These are phyloP conservation scores for Schizotus pectinicornis DNA, from an alignment of 2,888 invertebrate genomes.

Conservation along the genomic window DNA sequence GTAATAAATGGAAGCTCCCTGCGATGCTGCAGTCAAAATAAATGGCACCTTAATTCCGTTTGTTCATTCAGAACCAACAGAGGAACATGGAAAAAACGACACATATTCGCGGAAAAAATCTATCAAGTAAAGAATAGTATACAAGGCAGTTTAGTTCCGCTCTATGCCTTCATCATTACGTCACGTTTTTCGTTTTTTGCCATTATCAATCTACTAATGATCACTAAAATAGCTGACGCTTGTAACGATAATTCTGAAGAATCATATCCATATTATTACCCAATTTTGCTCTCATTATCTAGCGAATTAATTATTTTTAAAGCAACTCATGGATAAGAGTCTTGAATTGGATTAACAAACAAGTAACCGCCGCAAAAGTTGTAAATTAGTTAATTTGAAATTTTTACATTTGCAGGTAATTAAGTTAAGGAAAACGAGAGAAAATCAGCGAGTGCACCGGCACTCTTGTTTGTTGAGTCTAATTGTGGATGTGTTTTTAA, in stretches of 20 bases:
- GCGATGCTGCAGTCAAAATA: conserved; percentile 33
- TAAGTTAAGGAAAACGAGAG: not conserved
- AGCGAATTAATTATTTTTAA: no score
- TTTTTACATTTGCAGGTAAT: no score
- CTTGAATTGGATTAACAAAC: no score
- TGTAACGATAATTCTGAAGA: no score
- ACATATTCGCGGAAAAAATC: conserved; percentile 16
- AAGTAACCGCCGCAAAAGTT: no score
- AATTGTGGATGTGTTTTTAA: conserved; percentile 29
- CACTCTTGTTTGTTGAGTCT: conserved; percentile 26
- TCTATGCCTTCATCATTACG: conserved; percentile 16
- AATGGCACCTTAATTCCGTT: conserved; percentile 37
- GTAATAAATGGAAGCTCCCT: conserved; percentile 37
- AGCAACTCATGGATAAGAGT: no score
- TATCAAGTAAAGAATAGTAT: conserved; percentile 18
- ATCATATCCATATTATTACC: no score
- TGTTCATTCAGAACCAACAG: conserved; percentile 26
- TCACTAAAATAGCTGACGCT: no score
- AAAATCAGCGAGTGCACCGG: conserved; percentile 10
- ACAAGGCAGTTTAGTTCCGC: conserved; percentile 14
- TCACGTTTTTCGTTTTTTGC: conserved; percentile 14
- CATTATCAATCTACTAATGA: no score
- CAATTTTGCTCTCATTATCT: no score
- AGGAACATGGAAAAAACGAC: conserved; percentile 10
- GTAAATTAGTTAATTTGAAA: no score